Evolutionary conservation across 1,140 invertebrate species (phyloP).

Genomic region (Ips typographus): DNA sequence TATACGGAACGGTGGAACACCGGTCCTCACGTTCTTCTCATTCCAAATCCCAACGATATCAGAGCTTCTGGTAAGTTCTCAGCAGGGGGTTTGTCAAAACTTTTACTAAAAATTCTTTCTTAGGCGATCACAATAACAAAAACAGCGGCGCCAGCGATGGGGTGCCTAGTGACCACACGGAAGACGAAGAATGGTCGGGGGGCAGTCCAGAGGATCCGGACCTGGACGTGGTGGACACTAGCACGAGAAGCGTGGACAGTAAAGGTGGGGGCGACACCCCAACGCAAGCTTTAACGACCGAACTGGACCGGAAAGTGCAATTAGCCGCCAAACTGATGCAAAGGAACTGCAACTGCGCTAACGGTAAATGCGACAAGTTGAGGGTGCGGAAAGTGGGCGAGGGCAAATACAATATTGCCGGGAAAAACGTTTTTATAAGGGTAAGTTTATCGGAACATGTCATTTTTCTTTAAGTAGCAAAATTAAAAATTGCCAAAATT

Average conservation of each 20-base stretch:
- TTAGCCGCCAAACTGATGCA: slow-evolving; percentile 68
- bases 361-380: slow-evolving; percentile 70
- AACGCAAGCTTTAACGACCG: slow-evolving; percentile 52
- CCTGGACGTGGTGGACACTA: slow-evolving; percentile 50
- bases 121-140: slow-evolving; percentile 38
- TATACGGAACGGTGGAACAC: slow-evolving; percentile 42
- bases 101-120: slow-evolving; percentile 3
- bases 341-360: slow-evolving; percentile 67
- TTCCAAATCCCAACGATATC: slow-evolving; percentile 32
- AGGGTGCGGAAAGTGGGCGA: slow-evolving; percentile 78
- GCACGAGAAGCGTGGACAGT: slow-evolving; percentile 13
- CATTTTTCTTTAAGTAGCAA: not conserved
- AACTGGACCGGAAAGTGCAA: slow-evolving; percentile 70
- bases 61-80: slow-evolving; percentile 19
- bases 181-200: slow-evolving; percentile 69
- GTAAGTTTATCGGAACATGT: slow-evolving; percentile 52
- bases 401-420: slow-evolving; percentile 79
- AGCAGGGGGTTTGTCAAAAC: not conserved
- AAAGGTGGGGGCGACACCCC: slow-evolving; percentile 51
- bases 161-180: slow-evolving; percentile 65
- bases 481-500: too few species aligned
- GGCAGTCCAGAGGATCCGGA: slow-evolving; percentile 60
- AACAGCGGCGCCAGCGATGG: slow-evolving; percentile 60
- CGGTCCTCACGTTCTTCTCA: slow-evolving; percentile 40
- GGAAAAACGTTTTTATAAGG: slow-evolving; percentile 75